Evolutionary conservation across 2,113 vertebrate species (phyloP), one percentile per base, ranked within the genome.

Genomic region (Otus sunia): DNA sequence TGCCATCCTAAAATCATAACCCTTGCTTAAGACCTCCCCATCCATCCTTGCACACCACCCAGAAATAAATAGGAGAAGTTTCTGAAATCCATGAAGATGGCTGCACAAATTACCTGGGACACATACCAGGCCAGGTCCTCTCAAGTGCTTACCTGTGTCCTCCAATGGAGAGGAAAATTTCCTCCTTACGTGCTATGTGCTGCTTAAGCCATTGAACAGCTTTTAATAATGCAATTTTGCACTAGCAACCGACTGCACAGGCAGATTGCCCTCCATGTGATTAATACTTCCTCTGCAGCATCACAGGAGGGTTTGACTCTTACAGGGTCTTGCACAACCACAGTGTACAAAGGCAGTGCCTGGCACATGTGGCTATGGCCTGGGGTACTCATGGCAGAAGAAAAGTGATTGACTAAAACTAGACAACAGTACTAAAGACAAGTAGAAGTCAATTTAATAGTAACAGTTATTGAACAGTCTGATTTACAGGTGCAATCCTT

Each of bases 281-380:
- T 37, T 22, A 12, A 5, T 12, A 10, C 32, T 34, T 32, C 14
- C 55, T 56, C 58, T 39, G 12, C 29, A 37, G 56, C 72, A 12
- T 43, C 62, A 4, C 0, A 0, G n/a, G n/a, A 20, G 49, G 29
- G 10, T 45, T 75, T 34, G 47, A 14, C 17, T 41, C 43, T 5
- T 26, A 20, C 6, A 7, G 58, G 64, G 37, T 74, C 64, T 74
- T 10, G 39, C 52, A 32, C 37, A 66, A 39, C 25, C n/a, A 6
- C 39, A 7, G 78, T 0, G 4, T 27, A 58, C 45, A 25, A 16
- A 66, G 85, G 58, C 69, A 56, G n/a, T 3, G 23, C 68, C 39
- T 17, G 50, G 39, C 58, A 85, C 9, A 2, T 0, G 7, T 2
- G 63, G 58, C 53, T 29, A 3, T 16, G 16, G n/a, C 36, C 56